A percentile compares a stretch with the other conserved stretches of the same genome.
Conservation (phyloP, 2,888 invertebrate species). For the Drosophila subsilvestris region DNA sequence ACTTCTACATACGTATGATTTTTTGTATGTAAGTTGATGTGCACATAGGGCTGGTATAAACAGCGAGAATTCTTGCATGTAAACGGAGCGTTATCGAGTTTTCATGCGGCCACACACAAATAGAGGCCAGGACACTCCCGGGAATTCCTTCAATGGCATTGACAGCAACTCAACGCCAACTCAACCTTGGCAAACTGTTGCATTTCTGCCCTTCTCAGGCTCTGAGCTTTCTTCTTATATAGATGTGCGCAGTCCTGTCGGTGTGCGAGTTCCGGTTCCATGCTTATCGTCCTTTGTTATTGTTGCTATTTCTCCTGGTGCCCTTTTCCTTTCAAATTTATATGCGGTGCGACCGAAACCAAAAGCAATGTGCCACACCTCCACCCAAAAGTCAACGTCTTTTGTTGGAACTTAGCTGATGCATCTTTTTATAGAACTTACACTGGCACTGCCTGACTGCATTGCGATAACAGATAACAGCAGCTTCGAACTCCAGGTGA, state of each 20-base stretch:
- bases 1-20: neutral
- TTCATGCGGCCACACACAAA: conserved; percentile 53
- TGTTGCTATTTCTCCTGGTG: conserved; percentile 56
- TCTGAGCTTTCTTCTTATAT: conserved; percentile 17
- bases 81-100: conserved; percentile 74
- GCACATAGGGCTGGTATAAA: conserved; percentile 11
- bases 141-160: conserved; percentile 71
- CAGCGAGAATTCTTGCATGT: conserved; percentile 69
- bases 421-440: conserved; percentile 23
- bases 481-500: conserved; percentile 48
- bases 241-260: conserved; percentile 18
- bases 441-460: conserved; percentile 52
- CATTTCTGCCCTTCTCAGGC: conserved; percentile 27
- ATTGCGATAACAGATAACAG: conserved; percentile 61
- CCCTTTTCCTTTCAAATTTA: conserved; percentile 70
- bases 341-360: conserved; percentile 55
- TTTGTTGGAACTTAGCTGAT: conserved; percentile 36
- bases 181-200: conserved; percentile 63
- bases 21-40: conserved; percentile 1
- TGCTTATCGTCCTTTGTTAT: conserved; percentile 70
- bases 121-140: conserved; percentile 40
- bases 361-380: conserved; percentile 50
- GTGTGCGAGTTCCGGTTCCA: conserved; percentile 62
- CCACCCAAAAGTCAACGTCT: conserved; percentile 61
- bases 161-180: conserved; percentile 58